Evolutionary conservation across 2,113 vertebrate species (phyloP).

Genomic region (Cygnus buccinator): DNA sequence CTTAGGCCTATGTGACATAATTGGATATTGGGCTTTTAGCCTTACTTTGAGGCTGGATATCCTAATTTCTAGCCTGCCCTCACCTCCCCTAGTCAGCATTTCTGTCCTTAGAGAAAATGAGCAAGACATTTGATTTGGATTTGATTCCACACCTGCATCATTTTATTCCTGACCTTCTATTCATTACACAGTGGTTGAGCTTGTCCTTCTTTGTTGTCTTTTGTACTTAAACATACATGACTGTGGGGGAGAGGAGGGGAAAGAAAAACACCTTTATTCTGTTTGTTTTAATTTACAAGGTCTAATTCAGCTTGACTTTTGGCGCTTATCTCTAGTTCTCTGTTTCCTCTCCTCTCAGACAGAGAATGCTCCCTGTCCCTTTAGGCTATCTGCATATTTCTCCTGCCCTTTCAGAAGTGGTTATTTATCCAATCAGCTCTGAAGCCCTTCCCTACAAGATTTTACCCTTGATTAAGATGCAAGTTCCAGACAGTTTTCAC

Average conservation of each 20-base stretch:
- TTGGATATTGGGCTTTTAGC: background rate
- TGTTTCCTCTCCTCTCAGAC: background rate
- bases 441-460: constrained; percentile 35
- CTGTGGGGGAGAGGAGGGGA: background rate
- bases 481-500: constrained; percentile 66
- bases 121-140: background rate
- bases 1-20: background rate
- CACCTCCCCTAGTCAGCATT: background rate
- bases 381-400: background rate
- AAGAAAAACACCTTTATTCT: background rate
- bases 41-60: background rate
- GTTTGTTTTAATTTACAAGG: background rate
- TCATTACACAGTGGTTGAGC: background rate
- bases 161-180: background rate
- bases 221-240: background rate
- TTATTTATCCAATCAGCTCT: constrained; percentile 52
- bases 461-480: constrained; percentile 67
- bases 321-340: background rate
- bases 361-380: background rate
- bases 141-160: background rate
- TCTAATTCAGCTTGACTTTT: background rate
- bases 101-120: background rate
- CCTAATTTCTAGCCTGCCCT: background rate
- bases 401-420: constrained; percentile 14
- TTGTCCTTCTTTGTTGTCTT: background rate